These are phyloP conservation scores for Drosophila suboccidentalis DNA, from an alignment of 2,888 invertebrate species.

Conservation along the genomic window DNA sequence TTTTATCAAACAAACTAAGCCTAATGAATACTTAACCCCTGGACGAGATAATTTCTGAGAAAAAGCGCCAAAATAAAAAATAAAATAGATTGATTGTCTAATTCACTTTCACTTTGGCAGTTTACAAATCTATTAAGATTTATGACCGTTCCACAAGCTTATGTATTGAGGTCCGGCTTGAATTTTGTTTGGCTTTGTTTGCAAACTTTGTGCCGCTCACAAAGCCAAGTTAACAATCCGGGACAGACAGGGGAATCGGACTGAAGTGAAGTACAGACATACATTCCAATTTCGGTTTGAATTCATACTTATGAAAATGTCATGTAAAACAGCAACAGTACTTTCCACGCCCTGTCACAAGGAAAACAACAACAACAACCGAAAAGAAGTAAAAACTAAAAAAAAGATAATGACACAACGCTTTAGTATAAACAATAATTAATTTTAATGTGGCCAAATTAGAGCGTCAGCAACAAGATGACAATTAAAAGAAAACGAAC, in stretches of 20 bases:
- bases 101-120: constrained; percentile 67
- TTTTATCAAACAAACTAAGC: constrained; percentile 55
- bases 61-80: constrained; percentile 14
- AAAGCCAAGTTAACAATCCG: constrained; percentile 39
- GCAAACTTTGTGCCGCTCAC: constrained; percentile 34
- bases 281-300: constrained; percentile 15
- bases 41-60: constrained; percentile 47
- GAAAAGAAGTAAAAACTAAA: constrained; percentile 4
- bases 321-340: constrained; percentile 23
- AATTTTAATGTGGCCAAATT: constrained; percentile 59
- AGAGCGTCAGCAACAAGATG: constrained; percentile 38
- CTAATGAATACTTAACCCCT: constrained; percentile 60
- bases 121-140: constrained; percentile 67
- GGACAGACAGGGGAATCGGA: neutral
- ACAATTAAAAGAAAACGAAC: neutral
- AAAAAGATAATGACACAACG: constrained; percentile 37
- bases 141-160: constrained; percentile 52
- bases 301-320: constrained; percentile 28
- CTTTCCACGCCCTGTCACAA: constrained; percentile 39
- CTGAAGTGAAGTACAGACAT: constrained; percentile 3
- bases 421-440: constrained; percentile 42
- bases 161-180: constrained; percentile 44
- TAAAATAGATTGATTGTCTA: constrained; percentile 51
- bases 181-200: constrained; percentile 32
- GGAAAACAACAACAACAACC: neutral